Conservation (phyloP, 1,140 invertebrate species). For the Macrobrachium rosenbergii region DNA sequence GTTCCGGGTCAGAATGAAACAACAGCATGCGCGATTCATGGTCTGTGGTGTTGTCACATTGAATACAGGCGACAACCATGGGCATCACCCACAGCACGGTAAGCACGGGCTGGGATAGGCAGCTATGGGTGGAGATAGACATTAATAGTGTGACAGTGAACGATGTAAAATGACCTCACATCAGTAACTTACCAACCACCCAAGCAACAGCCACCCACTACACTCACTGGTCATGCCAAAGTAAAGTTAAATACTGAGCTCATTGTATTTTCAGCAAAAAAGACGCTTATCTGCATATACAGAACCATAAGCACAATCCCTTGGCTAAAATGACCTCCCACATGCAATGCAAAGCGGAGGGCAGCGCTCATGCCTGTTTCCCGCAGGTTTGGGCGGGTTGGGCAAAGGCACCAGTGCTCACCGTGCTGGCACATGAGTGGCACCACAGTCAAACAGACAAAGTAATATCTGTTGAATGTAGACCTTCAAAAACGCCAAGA, state of each 20-base stretch:
- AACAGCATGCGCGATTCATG: slow-evolving; percentile 12
- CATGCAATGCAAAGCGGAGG: slow-evolving; percentile 38
- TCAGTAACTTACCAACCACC: neutral
- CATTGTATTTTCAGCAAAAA: slow-evolving; percentile 3
- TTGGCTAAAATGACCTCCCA: slow-evolving; percentile 10
- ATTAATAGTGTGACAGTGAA: neutral
- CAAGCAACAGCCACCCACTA: slow-evolving; percentile 26
- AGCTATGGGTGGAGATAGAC: neutral
- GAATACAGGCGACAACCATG: slow-evolving; percentile 43
- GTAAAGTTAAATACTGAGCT: slow-evolving; percentile 36
- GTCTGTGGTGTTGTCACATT: slow-evolving; percentile 25
- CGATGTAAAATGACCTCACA: too few relatives aligned
- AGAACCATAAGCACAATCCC: slow-evolving; percentile 21
- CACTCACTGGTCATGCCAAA: slow-evolving; percentile 30
- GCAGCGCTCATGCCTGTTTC: slow-evolving; percentile 24
- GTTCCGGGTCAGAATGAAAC: slow-evolving; percentile 2
- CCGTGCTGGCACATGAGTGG: slow-evolving; percentile 28
- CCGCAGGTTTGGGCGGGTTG: neutral
- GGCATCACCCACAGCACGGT: slow-evolving; percentile 43
- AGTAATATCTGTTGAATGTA: slow-evolving; percentile 42
- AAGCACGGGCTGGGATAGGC: slow-evolving; percentile 34
- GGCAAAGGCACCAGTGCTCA: slow-evolving; percentile 27
- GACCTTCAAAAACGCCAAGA: slow-evolving; percentile 44
- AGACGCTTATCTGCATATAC: slow-evolving; percentile 20
- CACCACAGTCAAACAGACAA: slow-evolving; percentile 41